Base-by-base conservation (phyloP, 2,888 invertebrate species). In the Eumacrocentrus americanus region DNA sequence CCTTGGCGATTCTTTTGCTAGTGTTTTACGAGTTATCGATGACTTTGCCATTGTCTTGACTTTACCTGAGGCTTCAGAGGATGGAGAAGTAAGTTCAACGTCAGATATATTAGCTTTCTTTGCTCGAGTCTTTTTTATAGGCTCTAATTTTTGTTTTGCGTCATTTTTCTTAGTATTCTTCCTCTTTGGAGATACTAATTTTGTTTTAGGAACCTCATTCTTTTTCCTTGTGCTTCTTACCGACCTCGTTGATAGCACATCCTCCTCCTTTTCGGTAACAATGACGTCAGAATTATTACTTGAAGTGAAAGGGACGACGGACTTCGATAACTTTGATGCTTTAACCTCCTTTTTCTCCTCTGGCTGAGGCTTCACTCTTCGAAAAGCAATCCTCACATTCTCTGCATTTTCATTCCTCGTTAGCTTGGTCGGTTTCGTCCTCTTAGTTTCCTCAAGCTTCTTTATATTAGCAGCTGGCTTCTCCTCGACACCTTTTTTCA, bases 401-500 rank as follows among this genome's bases (percentile, higher is more conserved):
- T 40, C 29, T n/a, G 5, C 9, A 20, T 35, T 22, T 12, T 51
- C 16, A n/a, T 11, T 12, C 12, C 22, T 25, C 18, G 34, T 42
- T 20, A 3, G 18, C 20, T 35, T 53, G 25, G 37, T 14, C 6
- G 14, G n/a, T 34, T 35, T 47, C 12, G 20, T 6, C 40, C n/a
- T 23, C 12, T 20, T 58, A 1, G 25, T 23, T n/a, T 18, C 20
- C 20, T 38, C 7, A 4, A 14, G 2, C 18, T 53, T 23, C 4
- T 40, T 42, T 7, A 14, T 48, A 48, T n/a, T 14, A 7, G 7
- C 25, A 44, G 42, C 50, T 2, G 11, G 40, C 34, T 47, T 38
- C 14, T 51, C 22, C 11, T 18, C 38, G 16, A 48, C 44, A 63
- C 63, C 66, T 66, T 67, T 63, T 65, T 63, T 66, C 59, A 63